Evolutionary conservation across 2,797 vertebrate genomes (phyloP).

Genomic region (Hypotaenidia philippensis): DNA sequence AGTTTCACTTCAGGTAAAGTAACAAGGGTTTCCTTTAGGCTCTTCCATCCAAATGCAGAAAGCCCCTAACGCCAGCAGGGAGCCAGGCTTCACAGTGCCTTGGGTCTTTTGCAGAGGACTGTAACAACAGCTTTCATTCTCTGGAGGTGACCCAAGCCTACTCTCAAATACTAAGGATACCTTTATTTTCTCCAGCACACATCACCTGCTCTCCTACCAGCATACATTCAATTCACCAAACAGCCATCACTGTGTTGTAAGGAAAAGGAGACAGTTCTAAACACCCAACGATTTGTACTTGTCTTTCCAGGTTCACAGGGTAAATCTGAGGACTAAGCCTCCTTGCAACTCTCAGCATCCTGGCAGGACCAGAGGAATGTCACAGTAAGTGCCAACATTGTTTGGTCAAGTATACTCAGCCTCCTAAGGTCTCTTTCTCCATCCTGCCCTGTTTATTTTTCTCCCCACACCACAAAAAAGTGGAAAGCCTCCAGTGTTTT

Average conservation of each 20-base stretch:
- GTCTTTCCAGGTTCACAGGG: constrained; percentile 48
- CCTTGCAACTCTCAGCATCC: constrained; percentile 18
- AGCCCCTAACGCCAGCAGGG: not conserved
- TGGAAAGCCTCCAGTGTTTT: constrained; percentile 37
- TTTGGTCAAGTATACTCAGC: not conserved
- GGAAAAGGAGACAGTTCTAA: not conserved
- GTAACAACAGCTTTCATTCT: not conserved
- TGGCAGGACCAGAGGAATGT: constrained; percentile 59
- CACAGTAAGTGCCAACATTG: constrained; percentile 63
- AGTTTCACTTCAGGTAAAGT: not conserved
- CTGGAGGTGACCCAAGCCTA: not conserved
- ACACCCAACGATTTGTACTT: not conserved
- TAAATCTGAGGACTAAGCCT: constrained; percentile 25
- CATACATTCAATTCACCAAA: not conserved
- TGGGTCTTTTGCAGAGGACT: not conserved
- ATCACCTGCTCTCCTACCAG: not conserved
- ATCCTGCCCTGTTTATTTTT: not conserved
- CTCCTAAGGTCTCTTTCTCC: constrained; percentile 3
- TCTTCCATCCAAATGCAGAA: not conserved
- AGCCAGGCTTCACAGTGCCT: not conserved
- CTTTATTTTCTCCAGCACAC: not conserved
- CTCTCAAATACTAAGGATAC: not conserved
- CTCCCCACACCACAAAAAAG: not conserved
- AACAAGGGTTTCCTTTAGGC: not conserved
- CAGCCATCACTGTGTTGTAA: not conserved